A percentile compares a stretch with the other conserved stretches of the same genome.
Conservation (phyloP, 2,888 invertebrate genomes). For the Tuberolachnus salignus region DNA sequence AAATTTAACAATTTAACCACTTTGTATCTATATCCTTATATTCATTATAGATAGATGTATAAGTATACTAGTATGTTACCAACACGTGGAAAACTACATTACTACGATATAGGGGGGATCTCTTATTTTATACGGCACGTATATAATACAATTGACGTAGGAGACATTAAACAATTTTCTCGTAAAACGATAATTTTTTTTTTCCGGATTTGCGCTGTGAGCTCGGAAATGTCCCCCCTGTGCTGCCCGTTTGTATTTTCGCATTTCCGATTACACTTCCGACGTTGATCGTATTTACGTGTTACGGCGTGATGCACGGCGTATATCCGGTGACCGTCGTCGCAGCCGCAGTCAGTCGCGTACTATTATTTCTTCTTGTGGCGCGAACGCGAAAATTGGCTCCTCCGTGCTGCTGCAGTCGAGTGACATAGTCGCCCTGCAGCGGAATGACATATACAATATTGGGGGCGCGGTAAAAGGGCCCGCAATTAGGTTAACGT, state of each 20-base stretch:
- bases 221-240: neutral
- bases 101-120: too few species aligned
- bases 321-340: neutral
- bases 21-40: too few species aligned
- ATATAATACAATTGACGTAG: too few species aligned
- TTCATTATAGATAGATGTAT: too few species aligned
- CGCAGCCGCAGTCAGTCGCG: neutral
- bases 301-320: neutral
- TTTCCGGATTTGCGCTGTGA: neutral
- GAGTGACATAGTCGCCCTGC: constrained; percentile 6
- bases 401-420: neutral
- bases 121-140: too few species aligned
- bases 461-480: constrained; percentile 35
- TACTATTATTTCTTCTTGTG: neutral
- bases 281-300: neutral
- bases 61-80: too few species aligned
- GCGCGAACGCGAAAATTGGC: constrained; percentile 42
- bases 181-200: neutral
- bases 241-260: neutral
- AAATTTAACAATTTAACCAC: too few species aligned
- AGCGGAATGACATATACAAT: constrained; percentile 11
- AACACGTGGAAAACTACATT: too few species aligned
- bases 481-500: constrained; percentile 56
- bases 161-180: neutral
- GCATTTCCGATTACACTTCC: constrained; percentile 22